Conservation (phyloP, 2,888 invertebrate genomes). For the Microplitis manilae region DNA sequence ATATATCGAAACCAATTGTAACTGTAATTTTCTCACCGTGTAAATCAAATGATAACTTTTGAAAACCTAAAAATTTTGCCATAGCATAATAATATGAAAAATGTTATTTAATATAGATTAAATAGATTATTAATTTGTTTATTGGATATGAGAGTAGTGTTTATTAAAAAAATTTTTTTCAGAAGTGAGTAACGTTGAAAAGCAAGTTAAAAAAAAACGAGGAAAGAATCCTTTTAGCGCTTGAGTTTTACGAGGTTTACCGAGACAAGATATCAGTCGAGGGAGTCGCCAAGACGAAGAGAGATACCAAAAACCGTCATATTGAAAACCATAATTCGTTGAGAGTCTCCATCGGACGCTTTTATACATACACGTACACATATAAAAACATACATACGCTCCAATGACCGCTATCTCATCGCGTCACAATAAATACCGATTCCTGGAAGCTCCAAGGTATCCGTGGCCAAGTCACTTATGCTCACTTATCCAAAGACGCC, state of each 20-base stretch:
- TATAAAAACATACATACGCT: constrained; percentile 2
- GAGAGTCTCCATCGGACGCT: constrained; percentile 38
- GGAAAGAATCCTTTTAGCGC: constrained; percentile 65
- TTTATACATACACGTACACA: constrained; percentile 18
- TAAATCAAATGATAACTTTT: too few species aligned
- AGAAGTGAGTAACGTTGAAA: constrained; percentile 1
- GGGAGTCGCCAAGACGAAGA: constrained; percentile 52
- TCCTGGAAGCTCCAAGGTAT: constrained; percentile 63
- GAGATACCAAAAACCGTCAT: constrained; percentile 56
- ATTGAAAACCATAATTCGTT: constrained; percentile 71
- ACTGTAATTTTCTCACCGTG: too few species aligned
- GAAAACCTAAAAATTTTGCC: too few species aligned
- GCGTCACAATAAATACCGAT: constrained; percentile 72
- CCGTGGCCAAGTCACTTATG: constrained; percentile 62
- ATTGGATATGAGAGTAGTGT: neutral
- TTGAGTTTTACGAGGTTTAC: constrained; percentile 55
- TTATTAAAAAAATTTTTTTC: constrained; percentile 1
- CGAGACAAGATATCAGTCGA: constrained; percentile 57
- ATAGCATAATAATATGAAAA: too few species aligned
- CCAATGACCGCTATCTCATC: constrained; percentile 68
- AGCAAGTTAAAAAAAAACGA: constrained; percentile 30
- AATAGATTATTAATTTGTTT: neutral
- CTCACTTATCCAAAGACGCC: constrained; percentile 65
- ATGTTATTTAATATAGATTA: too few species aligned
- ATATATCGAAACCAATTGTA: too few species aligned